These are phyloP conservation scores for Zosterops hypoxanthus DNA, from an alignment of 2,113 vertebrate species.

Conservation along the genomic window DNA sequence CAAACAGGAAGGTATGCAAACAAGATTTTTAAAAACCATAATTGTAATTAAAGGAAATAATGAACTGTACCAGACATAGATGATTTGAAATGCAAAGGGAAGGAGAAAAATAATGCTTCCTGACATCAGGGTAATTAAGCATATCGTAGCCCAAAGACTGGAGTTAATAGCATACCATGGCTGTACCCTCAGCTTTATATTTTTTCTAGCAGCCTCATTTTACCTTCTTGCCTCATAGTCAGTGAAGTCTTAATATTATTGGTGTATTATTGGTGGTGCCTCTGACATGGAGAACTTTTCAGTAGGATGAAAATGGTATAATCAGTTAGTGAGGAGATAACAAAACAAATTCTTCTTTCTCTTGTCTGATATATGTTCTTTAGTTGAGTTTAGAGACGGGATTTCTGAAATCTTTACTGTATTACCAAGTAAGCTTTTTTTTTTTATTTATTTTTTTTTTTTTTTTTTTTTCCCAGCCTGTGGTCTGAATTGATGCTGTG, in stretches of 20 bases:
- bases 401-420: neutral
- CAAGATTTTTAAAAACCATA: neutral
- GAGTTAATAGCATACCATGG: neutral
- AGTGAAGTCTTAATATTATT: neutral
- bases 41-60: constrained; percentile 6
- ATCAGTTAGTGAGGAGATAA: neutral
- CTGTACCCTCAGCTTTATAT: neutral
- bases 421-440: neutral
- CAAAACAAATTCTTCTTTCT: neutral
- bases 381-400: neutral
- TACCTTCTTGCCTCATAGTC: neutral
- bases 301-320: neutral
- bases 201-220: neutral
- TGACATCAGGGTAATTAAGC: neutral
- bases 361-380: neutral
- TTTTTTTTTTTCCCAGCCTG: neutral
- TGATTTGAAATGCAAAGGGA: neutral
- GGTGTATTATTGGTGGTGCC: neutral
- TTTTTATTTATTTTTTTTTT: neutral
- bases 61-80: neutral
- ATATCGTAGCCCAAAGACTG: neutral
- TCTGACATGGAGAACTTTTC: neutral
- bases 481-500: neutral
- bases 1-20: neutral
- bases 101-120: neutral